Evolutionary conservation across 2,113 vertebrate species (phyloP).

Genomic region (Speoplatyrhinus poulsoni): DNA sequence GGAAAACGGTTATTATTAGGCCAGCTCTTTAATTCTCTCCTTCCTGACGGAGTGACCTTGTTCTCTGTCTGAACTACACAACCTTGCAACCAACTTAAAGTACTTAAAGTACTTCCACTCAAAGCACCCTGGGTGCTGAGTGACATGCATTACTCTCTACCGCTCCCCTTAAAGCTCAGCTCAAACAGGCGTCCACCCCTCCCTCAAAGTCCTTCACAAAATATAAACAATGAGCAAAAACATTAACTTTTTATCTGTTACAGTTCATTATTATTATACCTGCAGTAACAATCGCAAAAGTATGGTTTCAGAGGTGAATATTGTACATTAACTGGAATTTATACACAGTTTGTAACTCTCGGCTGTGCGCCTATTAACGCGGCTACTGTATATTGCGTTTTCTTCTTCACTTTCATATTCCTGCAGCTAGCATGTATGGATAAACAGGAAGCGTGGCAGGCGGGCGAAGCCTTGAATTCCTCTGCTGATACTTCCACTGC

Average conservation of each 20-base stretch:
- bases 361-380: not conserved
- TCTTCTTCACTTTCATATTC: not conserved
- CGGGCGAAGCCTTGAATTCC: slow-evolving; percentile 48
- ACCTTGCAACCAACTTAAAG: not conserved
- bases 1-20: slow-evolving; percentile 51
- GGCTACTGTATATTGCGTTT: not conserved
- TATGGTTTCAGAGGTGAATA: not conserved
- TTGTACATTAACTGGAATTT: not conserved
- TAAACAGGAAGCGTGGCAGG: slow-evolving; percentile 39
- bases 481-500: slow-evolving; percentile 34
- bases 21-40: slow-evolving; percentile 16
- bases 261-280: too few species aligned
- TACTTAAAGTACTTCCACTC: too few species aligned
- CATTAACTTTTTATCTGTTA: too few species aligned
- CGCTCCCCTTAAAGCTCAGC: too few species aligned
- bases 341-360: not conserved
- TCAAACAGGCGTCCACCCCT: too few species aligned
- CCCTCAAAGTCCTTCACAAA: too few species aligned
- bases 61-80: slow-evolving; percentile 19
- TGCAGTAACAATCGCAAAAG: too few species aligned
- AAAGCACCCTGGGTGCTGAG: too few species aligned
- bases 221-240: too few species aligned
- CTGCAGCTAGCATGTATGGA: slow-evolving; percentile 9
- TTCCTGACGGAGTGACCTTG: not conserved
- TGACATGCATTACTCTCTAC: too few species aligned